Conservation (phyloP, 2,113 vertebrate species). For the Sinocyclocheilus maitianheensis region DNA sequence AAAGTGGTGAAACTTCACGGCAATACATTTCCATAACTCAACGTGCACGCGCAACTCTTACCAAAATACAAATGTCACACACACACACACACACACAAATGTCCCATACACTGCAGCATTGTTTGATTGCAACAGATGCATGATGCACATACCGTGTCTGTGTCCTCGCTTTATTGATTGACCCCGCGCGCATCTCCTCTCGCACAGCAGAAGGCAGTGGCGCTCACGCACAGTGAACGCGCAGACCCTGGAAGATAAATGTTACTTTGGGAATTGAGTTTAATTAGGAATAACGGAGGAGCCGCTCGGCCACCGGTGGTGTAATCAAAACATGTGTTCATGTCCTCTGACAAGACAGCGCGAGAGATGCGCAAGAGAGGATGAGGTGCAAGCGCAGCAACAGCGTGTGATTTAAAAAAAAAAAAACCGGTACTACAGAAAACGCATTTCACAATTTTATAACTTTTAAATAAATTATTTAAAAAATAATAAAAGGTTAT, state of each 20-base stretch:
- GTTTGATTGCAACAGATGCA: slow-evolving; percentile 51
- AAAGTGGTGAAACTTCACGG: slow-evolving; percentile 1
- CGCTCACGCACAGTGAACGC: slow-evolving; percentile 77
- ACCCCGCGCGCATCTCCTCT: slow-evolving; percentile 78
- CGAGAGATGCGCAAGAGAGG: background rate
- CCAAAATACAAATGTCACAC: slow-evolving; percentile 16
- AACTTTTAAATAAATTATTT: background rate
- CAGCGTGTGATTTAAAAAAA: background rate
- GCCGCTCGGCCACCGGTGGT: slow-evolving; percentile 64
- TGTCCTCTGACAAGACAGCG: slow-evolving; percentile 50
- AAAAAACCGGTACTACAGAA: background rate
- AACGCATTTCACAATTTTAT: background rate
- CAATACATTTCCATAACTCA: background rate
- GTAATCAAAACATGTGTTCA: slow-evolving; percentile 74
- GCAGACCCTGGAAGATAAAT: slow-evolving; percentile 81
- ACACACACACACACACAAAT: background rate
- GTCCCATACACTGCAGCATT: slow-evolving; percentile 26
- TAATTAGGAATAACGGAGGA: slow-evolving; percentile 85
- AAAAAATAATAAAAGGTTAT: background rate
- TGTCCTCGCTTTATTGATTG: slow-evolving; percentile 83
- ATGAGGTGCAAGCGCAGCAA: background rate
- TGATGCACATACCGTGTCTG: slow-evolving; percentile 76
- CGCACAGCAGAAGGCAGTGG: slow-evolving; percentile 73
- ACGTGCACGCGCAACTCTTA: background rate
- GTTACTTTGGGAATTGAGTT: slow-evolving; percentile 86